Conservation (phyloP, 2,888 invertebrate species). For the Atrina japonica region DNA sequence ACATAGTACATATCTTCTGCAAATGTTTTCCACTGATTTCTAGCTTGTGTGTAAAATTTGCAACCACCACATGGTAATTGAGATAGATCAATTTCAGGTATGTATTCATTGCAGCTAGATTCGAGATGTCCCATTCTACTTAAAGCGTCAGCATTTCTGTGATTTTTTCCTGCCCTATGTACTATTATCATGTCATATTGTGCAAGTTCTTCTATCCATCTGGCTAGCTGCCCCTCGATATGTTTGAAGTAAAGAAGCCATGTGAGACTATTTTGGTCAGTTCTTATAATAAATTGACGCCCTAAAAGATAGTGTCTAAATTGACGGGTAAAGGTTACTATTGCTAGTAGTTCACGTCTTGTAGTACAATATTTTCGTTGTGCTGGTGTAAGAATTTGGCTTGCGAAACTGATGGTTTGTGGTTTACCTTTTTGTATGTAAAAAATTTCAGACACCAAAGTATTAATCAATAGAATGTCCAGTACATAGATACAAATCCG, state of each 20-base stretch:
- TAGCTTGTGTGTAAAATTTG: slow-evolving; percentile 6
- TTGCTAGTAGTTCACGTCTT: slow-evolving; percentile 33
- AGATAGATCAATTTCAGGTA: background rate
- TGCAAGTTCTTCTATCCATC: slow-evolving; percentile 39
- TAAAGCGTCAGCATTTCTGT: slow-evolving; percentile 42
- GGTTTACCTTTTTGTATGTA: slow-evolving; percentile 32
- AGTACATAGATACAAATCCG: too few species aligned
- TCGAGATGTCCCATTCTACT: slow-evolving; percentile 26
- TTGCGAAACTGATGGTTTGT: slow-evolving; percentile 21
- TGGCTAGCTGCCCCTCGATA: slow-evolving; percentile 32
- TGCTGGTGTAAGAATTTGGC: slow-evolving; percentile 6
- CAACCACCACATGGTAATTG: slow-evolving; percentile 31
- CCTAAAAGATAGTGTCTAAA: background rate
- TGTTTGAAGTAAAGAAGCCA: slow-evolving; percentile 38
- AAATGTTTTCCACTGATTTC: slow-evolving; percentile 12
- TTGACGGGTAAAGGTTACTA: slow-evolving; percentile 26
- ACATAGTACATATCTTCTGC: slow-evolving; percentile 19
- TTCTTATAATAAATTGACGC: slow-evolving; percentile 20
- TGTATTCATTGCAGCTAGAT: slow-evolving; percentile 6
- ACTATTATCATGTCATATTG: slow-evolving; percentile 36
- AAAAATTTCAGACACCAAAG: slow-evolving; percentile 24
- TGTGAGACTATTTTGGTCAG: slow-evolving; percentile 35
- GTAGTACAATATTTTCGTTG: slow-evolving; percentile 38
- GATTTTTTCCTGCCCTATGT: slow-evolving; percentile 35
- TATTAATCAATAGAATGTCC: too few species aligned